Base-by-base conservation (phyloP, 1,140 invertebrate species). In the Zaprionus capensis region DNA sequence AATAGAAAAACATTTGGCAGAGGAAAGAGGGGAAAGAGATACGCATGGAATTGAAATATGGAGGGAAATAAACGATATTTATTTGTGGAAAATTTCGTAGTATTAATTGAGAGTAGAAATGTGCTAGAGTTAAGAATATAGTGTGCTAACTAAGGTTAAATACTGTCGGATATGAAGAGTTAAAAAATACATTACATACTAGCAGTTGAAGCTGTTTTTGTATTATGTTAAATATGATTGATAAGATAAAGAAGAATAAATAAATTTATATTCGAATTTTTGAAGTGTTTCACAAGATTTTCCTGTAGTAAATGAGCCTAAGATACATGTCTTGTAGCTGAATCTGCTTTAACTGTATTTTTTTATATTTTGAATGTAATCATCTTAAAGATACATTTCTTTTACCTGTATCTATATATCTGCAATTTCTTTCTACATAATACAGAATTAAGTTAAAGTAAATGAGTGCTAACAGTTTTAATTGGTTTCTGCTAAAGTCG, bases 181-280 rank as follows among this genome's bases (percentile, higher is more conserved):
- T 31, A 2, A 7, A 6, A n/a, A 15, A 41, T 41, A 41, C 38
- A 15, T n/a, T n/a, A 15, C n/a, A n/a, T n/a, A n/a, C 5, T 0
- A 6, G 15, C 5, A 41, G 1, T 0, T 41, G 15, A n/a, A 15
- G 2, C 0, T 31, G 9, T 11, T 31, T 31, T 9, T 31, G 7
- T 3, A 11, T 31, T 31, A n/a, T 7, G 2, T 41, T n/a, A 2
- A n/a, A 0, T 7, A 5, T 41, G 0, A 1, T 0, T 6, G n/a
- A n/a, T 6, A 2, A 41, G 2, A 4, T 41, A 6, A 41, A 41
- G 5, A 5, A n/a, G 15, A 15, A 41, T 6, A n/a, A 6, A 41
- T 41, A n/a, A n/a, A 0, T n/a, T 0, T 4, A 7, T n/a, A 6
- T 41, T 41, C 0, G 5, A 5, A 1, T n/a, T 1, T 41, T 41